Percentiles rank a stretch among this genome's conserved stretches.
These are phyloP conservation scores for Nipponia nippon DNA, from an alignment of 2,113 vertebrate genomes.

Conservation along the genomic window DNA sequence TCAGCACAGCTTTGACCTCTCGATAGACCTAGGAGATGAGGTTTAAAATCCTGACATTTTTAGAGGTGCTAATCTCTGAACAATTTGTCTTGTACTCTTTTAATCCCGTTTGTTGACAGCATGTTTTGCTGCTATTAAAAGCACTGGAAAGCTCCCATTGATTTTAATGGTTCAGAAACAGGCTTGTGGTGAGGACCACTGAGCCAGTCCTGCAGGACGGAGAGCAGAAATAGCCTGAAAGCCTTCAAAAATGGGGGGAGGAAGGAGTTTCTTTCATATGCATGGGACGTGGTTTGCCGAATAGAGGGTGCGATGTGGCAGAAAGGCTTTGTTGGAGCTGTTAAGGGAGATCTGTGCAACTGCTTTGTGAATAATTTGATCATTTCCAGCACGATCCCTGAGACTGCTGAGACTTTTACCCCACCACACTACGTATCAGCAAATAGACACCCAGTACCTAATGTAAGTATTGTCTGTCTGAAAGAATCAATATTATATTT, in stretches of 20 bases:
- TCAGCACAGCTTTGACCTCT: background rate
- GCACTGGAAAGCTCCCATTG: background rate
- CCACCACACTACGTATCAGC: background rate
- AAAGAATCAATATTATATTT: background rate
- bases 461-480: background rate
- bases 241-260: background rate
- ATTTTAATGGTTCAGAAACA: background rate
- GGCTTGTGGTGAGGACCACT: background rate
- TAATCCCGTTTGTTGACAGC: background rate
- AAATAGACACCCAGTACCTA: background rate
- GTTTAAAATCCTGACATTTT: slow-evolving; percentile 8
- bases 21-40: background rate
- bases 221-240: background rate
- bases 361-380: background rate
- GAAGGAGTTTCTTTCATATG: background rate
- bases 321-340: background rate
- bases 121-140: slow-evolving; percentile 6
- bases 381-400: background rate
- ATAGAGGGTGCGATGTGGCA: background rate
- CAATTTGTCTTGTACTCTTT: background rate
- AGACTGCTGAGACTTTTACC: background rate
- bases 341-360: background rate
- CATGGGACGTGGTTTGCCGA: background rate
- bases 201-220: background rate
- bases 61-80: slow-evolving; percentile 16